A percentile compares a stretch with the other conserved stretches of the same genome.
Conservation (phyloP, 2,888 invertebrate species). For the Eremobia ochroleuca region DNA sequence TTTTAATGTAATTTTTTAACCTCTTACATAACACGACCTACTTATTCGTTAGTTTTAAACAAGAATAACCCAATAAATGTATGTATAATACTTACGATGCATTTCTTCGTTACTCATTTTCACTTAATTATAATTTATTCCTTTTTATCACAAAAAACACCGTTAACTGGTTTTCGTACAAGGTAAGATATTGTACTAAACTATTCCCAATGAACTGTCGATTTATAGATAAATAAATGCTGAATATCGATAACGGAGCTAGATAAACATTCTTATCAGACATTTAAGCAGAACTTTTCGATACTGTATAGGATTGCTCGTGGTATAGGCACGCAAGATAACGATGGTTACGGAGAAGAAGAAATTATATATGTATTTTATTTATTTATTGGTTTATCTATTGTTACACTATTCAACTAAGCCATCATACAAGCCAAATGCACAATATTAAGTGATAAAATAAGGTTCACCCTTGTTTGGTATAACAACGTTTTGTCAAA, state of each 20-base stretch:
- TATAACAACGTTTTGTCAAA: no score
- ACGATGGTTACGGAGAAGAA: background rate
- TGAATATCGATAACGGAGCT: conserved; percentile 37
- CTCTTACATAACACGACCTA: background rate
- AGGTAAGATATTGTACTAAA: conserved; percentile 37
- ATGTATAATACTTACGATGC: conserved; percentile 28
- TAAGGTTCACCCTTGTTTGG: no score
- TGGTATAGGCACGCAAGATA: background rate
- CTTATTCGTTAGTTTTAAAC: background rate
- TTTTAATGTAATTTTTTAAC: background rate
- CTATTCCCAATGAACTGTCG: conserved; percentile 18
- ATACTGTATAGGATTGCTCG: conserved; percentile 15
- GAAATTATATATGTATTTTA: background rate
- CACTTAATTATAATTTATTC: conserved; percentile 3
- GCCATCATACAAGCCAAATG: background rate
- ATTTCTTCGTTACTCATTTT: conserved; percentile 42
- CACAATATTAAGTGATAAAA: background rate
- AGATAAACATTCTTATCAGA: conserved; percentile 46
- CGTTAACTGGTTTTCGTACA: conserved; percentile 19
- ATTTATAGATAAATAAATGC: conserved; percentile 41
- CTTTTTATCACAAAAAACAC: conserved; percentile 12
- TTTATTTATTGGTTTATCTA: background rate
- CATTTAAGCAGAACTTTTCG: conserved; percentile 42
- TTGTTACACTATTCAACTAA: background rate
- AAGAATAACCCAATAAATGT: background rate